A percentile compares a stretch with the other conserved stretches of the same genome.
Evolutionary conservation across 2,113 vertebrate genomes (phyloP).

Genomic region (Alligator sinensis): DNA sequence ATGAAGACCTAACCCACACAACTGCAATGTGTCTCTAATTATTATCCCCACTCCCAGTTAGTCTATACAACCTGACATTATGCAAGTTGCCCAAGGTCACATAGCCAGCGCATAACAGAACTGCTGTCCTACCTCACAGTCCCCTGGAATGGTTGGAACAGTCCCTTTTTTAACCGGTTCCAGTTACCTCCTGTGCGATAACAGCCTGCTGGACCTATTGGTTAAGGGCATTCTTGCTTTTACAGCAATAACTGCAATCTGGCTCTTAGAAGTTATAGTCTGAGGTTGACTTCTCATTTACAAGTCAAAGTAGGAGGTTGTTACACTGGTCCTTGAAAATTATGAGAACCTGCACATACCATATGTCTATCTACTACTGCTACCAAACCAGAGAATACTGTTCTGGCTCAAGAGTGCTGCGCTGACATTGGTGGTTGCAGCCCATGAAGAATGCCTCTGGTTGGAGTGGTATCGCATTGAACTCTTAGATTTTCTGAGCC

Average conservation of each 20-base stretch:
- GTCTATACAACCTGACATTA: neutral
- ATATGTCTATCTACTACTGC: neutral
- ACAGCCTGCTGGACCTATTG: neutral
- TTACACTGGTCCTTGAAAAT: neutral
- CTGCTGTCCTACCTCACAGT: neutral
- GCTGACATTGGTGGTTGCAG: neutral
- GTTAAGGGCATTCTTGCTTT: neutral
- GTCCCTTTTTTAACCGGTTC: neutral
- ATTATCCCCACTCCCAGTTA: neutral
- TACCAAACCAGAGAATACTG: neutral
- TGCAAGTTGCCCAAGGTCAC: neutral
- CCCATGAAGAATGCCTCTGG: neutral
- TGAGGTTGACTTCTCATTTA: neutral
- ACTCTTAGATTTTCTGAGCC: rapidly evolving
- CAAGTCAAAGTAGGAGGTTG: neutral
- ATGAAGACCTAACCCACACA: rapidly evolving
- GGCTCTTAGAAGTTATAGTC: neutral
- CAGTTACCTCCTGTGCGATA: neutral
- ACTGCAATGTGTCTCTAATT: neutral
- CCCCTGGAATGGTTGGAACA: neutral
- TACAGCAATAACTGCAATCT: neutral
- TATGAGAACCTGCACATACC: neutral
- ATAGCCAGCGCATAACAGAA: neutral
- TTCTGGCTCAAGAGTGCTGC: neutral
- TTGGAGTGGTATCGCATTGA: neutral